phyloP scores from a whole-genome alignment of 2,113 vertebrate species.

The Xyrauchen texanus region DNA sequence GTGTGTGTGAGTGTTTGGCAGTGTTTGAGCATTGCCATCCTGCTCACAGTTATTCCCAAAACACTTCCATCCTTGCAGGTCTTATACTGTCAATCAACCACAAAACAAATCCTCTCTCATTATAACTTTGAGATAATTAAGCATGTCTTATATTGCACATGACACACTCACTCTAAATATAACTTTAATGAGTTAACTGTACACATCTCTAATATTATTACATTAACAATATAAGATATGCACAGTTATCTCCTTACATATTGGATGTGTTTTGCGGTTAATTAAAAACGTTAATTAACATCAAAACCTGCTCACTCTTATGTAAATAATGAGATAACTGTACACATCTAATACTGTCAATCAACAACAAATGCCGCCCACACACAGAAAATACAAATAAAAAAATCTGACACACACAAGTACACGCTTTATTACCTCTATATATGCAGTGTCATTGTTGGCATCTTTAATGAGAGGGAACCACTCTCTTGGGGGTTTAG shows the following conservation, averaged over 20 bases:
- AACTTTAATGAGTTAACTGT: not conserved
- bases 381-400: not conserved
- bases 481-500: constrained; percentile 93
- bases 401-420: not conserved
- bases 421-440: constrained; percentile 81
- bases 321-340: too few relatives aligned
- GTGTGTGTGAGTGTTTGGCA: constrained; percentile 74
- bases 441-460: constrained; percentile 94
- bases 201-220: not conserved
- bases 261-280: too few relatives aligned
- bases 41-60: constrained; percentile 57
- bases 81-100: constrained; percentile 45
- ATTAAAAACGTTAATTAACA: too few relatives aligned
- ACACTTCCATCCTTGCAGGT: constrained; percentile 57
- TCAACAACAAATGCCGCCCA: not conserved
- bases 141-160: too few relatives aligned
- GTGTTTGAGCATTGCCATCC: constrained; percentile 72
- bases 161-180: not conserved
- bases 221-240: too few relatives aligned
- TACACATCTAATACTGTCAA: too few relatives aligned
- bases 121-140: too few relatives aligned
- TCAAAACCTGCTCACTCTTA: too few relatives aligned
- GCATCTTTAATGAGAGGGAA: constrained; percentile 95
- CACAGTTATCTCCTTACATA: too few relatives aligned
- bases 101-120: not conserved